Percentiles rank a stretch among this genome's conserved stretches.
These are phyloP conservation scores for Spicauda simplicius DNA, from an alignment of 2,888 invertebrate species.

Conservation along the genomic window DNA sequence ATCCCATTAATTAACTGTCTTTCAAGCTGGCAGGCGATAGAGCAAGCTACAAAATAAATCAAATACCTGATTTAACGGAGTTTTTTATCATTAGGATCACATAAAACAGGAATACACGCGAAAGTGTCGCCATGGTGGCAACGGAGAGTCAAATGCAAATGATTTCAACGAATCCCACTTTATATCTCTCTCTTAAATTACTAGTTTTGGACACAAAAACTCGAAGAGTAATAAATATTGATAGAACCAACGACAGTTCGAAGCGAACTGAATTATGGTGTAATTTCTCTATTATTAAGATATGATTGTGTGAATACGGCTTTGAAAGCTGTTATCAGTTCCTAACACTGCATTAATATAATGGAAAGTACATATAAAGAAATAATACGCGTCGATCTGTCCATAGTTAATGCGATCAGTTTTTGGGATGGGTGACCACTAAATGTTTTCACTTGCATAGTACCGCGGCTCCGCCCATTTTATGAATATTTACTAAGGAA, in stretches of 20 bases:
- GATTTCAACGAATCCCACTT: conserved; percentile 12
- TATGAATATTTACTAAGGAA: no score
- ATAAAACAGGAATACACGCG: conserved; percentile 11
- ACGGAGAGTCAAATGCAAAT: conserved; percentile 29
- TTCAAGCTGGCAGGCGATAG: background rate
- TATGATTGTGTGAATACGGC: conserved; percentile 42
- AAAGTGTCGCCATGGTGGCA: conserved; percentile 33
- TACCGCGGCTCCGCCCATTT: no score
- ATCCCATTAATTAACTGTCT: no score
- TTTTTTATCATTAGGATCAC: conserved; percentile 9
- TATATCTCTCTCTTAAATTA: conserved; percentile 31
- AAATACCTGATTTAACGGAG: conserved; percentile 19
- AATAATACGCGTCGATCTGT: background rate
- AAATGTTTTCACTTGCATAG: no score
- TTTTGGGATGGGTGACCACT: no score
- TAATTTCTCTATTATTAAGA: conserved; percentile 57
- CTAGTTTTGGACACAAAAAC: conserved; percentile 29
- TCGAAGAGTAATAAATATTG: conserved; percentile 23
- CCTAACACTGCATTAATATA: background rate
- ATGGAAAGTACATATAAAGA: background rate
- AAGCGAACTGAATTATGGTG: background rate
- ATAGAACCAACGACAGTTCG: conserved; percentile 5
- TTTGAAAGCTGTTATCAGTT: conserved; percentile 3
- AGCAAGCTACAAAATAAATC: background rate
- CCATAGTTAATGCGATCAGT: no score